Evolutionary conservation across 2,797 vertebrate species (phyloP).

Genomic region (Crotalus adamanteus): DNA sequence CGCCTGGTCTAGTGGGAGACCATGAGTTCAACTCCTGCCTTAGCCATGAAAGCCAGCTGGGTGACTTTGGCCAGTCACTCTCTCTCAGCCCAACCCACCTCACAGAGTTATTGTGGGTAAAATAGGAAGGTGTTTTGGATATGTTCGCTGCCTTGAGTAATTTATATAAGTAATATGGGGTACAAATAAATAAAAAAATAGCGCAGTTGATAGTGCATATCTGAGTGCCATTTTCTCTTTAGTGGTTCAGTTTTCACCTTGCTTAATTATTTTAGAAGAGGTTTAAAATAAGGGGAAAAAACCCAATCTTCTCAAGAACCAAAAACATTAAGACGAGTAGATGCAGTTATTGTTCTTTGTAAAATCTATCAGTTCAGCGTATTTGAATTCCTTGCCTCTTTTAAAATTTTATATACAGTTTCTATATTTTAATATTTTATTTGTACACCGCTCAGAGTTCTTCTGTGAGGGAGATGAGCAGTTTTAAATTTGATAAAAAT

Average conservation of each 20-base stretch:
- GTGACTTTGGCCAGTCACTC: not conserved
- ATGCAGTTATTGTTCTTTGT: not conserved
- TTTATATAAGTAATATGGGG: not conserved
- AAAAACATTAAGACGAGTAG: not conserved
- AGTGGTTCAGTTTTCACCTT: not conserved
- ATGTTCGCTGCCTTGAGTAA: not conserved
- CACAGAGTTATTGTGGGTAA: not conserved
- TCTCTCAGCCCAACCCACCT: not conserved
- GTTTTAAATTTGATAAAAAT: not conserved
- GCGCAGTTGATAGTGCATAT: not conserved
- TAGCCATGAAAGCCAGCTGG: not conserved
- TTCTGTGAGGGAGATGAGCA: not conserved
- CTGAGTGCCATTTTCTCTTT: not conserved
- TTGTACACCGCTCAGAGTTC: not conserved
- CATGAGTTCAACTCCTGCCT: not conserved
- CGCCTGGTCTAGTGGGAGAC: not conserved
- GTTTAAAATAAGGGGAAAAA: not conserved
- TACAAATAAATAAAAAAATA: not conserved
- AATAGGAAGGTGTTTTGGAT: not conserved
- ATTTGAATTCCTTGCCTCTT: not conserved
- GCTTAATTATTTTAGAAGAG: not conserved
- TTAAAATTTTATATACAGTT: not conserved
- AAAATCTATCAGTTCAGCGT: not conserved
- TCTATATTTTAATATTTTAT: not conserved
- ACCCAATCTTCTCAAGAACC: not conserved